Evolutionary conservation across 2,888 invertebrate species (phyloP).

Genomic region (Hipparchia semele): DNA sequence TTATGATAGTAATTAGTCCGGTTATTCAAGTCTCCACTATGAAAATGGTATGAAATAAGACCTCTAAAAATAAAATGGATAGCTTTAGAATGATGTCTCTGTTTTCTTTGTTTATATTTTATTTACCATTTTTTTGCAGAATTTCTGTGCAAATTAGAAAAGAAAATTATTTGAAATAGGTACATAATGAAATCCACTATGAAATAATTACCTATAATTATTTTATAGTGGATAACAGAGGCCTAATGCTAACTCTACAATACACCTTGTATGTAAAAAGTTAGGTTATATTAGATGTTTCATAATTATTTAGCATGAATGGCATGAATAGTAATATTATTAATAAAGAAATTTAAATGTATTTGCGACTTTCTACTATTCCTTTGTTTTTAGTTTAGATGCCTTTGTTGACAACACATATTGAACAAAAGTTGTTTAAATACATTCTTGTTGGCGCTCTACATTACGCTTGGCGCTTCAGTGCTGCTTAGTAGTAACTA

Average conservation of each 20-base stretch:
- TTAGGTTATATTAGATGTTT: constrained; percentile 43
- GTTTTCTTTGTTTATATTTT: too few species aligned
- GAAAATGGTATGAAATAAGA: too few species aligned
- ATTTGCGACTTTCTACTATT: constrained; percentile 1
- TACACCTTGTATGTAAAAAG: constrained; percentile 35
- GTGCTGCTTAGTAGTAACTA: constrained; percentile 44
- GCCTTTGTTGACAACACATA: constrained; percentile 68
- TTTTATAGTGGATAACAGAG: constrained; percentile 8
- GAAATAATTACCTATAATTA: neutral
- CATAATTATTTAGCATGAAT: neutral
- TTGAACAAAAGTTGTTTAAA: constrained; percentile 58
- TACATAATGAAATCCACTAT: neutral
- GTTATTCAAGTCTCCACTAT: too few species aligned
- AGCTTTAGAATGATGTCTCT: too few species aligned
- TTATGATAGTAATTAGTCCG: too few species aligned
- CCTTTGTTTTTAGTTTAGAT: constrained; percentile 30
- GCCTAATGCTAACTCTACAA: constrained; percentile 16
- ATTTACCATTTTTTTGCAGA: too few species aligned
- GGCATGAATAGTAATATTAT: neutral
- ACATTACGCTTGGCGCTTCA: constrained; percentile 57
- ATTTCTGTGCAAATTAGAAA: too few species aligned
- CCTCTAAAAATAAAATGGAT: too few species aligned
- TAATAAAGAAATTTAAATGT: neutral
- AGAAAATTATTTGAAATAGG: neutral
- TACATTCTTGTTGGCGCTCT: constrained; percentile 46